A percentile compares a stretch with the other conserved stretches of the same genome.
Conservation (phyloP, 2,888 invertebrate species). For the Coronaproctus castanopsis region DNA sequence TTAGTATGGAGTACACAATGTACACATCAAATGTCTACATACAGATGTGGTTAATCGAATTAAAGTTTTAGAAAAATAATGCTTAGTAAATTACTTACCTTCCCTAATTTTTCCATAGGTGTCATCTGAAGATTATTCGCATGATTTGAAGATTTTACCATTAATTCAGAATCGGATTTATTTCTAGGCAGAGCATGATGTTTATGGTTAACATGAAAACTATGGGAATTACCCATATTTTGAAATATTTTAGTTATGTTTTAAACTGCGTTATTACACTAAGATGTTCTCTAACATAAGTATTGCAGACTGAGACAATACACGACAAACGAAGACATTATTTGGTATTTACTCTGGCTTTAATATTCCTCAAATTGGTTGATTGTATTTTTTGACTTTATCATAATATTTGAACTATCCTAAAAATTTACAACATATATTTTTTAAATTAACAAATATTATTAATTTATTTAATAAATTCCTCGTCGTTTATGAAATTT, state of each 20-base stretch:
- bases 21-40: not conserved
- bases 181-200: constrained; percentile 25
- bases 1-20: not conserved
- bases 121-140: constrained; percentile 29
- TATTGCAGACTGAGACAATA: too few species aligned
- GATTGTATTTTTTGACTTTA: too few species aligned
- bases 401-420: too few species aligned
- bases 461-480: too few species aligned
- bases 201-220: constrained; percentile 13
- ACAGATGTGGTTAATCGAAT: too few species aligned
- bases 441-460: too few species aligned
- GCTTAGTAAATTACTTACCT: constrained; percentile 37
- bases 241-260: not conserved
- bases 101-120: constrained; percentile 53
- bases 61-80: too few species aligned
- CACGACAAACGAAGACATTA: too few species aligned
- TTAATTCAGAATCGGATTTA: constrained; percentile 33
- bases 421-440: too few species aligned
- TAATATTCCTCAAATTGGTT: too few species aligned
- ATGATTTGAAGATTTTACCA: not conserved
- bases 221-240: constrained; percentile 12
- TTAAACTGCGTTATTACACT: not conserved
- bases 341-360: too few species aligned
- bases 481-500: too few species aligned
- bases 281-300: not conserved